These are phyloP conservation scores for Alauda arvensis DNA, from an alignment of 2,797 vertebrate genomes.

Conservation along the genomic window DNA sequence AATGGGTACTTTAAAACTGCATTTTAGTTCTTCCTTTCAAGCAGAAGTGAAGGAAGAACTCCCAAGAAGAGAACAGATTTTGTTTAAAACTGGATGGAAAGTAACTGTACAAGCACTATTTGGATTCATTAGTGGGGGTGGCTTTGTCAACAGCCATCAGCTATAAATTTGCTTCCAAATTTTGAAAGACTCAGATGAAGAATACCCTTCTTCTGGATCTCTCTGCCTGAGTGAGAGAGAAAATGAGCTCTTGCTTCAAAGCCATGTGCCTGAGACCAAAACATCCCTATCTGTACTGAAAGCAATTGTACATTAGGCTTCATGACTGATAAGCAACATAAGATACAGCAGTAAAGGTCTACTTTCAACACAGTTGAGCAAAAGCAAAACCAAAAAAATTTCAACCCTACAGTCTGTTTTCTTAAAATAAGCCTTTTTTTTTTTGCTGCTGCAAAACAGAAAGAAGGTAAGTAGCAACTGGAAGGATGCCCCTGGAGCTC, in stretches of 20 bases:
- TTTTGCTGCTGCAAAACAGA: background rate
- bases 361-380: background rate
- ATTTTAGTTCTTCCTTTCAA: background rate
- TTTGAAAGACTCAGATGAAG: background rate
- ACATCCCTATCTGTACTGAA: background rate
- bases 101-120: background rate
- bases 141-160: background rate
- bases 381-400: background rate
- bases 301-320: background rate
- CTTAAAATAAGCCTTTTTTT: background rate
- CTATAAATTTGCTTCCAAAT: background rate
- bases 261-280: background rate
- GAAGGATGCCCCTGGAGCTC: background rate
- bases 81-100: background rate
- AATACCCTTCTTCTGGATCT: background rate
- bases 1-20: background rate
- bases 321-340: background rate
- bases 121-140: background rate
- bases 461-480: background rate
- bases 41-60: background rate
- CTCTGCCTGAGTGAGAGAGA: background rate
- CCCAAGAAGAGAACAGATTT: background rate
- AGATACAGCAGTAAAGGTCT: background rate
- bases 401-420: background rate
- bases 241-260: background rate